Evolutionary conservation across 2,113 vertebrate genomes (phyloP).

Genomic region (Myotis davidii): DNA sequence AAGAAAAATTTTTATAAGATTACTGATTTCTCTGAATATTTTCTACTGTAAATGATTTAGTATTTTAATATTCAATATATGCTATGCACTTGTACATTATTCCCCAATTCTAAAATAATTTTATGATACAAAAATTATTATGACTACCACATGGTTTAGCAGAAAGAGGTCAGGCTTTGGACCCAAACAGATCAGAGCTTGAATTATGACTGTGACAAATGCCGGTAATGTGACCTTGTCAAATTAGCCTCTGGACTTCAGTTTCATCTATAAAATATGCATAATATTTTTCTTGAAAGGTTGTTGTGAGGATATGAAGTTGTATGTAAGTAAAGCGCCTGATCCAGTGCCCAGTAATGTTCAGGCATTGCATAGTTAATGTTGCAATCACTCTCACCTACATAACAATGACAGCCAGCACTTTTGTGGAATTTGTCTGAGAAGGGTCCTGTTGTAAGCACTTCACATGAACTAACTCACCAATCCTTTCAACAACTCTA

Average conservation of each 20-base stretch:
- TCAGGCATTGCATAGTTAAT: neutral
- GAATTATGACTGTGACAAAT: neutral
- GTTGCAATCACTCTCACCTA: neutral
- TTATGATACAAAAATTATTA: neutral
- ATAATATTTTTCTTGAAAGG: neutral
- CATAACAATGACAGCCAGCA: neutral
- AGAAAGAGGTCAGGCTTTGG: neutral
- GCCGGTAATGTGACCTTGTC: neutral
- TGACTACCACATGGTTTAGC: neutral
- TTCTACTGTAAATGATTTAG: neutral
- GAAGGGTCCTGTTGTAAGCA: neutral
- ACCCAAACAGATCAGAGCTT: neutral
- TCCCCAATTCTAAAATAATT: neutral
- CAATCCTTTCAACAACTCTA: neutral
- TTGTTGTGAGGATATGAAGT: neutral
- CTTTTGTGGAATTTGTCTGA: neutral
- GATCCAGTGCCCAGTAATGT: neutral
- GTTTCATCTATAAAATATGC: neutral
- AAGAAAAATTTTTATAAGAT: neutral
- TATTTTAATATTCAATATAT: conserved; percentile 3
- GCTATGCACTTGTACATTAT: neutral
- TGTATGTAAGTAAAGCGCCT: neutral
- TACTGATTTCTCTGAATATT: conserved; percentile 6
- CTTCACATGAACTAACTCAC: neutral
- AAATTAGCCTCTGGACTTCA: neutral